Evolutionary conservation across 1,140 invertebrate species (phyloP).

Genomic region (Danaus melanippus): DNA sequence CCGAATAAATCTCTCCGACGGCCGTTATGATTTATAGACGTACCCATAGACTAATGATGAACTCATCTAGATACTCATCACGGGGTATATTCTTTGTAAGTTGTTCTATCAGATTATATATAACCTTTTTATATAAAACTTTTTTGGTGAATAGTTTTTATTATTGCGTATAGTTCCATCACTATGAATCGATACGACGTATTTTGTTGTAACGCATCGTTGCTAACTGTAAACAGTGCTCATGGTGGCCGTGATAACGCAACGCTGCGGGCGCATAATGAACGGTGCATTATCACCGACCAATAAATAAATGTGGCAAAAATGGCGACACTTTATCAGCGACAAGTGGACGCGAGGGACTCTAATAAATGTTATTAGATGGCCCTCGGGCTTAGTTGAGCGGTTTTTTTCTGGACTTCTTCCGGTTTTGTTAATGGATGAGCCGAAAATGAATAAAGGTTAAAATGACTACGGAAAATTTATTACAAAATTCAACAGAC

Average conservation of each 20-base stretch:
- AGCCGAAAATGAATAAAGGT: conserved; percentile 50
- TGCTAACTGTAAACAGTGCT: no score
- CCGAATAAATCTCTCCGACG: conserved; percentile 50
- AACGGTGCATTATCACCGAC: conserved; percentile 57
- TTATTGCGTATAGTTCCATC: no score
- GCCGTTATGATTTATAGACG: conserved; percentile 57
- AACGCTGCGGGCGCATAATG: conserved; percentile 29
- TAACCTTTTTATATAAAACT: no score
- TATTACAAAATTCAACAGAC: no score
- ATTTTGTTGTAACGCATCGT: no score
- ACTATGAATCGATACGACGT: no score
- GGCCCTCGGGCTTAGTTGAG: conserved; percentile 66
- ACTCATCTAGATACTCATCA: conserved; percentile 3
- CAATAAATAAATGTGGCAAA: conserved; percentile 70
- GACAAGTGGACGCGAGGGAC: conserved; percentile 63
- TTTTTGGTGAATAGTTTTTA: no score
- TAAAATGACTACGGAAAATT: no score
- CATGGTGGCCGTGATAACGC: no score
- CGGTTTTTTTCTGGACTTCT: conserved; percentile 56
- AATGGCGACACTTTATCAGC: conserved; percentile 69
- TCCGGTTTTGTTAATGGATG: conserved; percentile 68
- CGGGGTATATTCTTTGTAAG: no score
- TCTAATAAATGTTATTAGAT: conserved; percentile 72
- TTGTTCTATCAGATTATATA: no score
- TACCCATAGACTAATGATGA: conserved; percentile 17